Evolutionary conservation across 2,888 invertebrate species (phyloP), one percentile per base, ranked within the genome.

Genomic region (Epinotia ramella): DNA sequence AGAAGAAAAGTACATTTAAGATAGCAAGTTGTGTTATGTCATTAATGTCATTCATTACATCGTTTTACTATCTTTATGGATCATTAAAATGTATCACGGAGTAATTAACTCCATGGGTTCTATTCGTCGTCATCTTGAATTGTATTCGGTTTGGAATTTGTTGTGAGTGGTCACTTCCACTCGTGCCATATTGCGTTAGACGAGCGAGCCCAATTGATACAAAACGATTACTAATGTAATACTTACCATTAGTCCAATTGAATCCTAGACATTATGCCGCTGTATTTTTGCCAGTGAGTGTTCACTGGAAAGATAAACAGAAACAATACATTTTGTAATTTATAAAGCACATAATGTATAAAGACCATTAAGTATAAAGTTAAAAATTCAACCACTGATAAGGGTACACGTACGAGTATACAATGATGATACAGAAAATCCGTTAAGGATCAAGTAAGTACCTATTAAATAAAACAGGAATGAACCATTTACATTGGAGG

Each of bases 371-470:
- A 28, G 0, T 6, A 44, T 11, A 40, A 46, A 69, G 59, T 69
- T 69, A 28, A 44, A 59, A 59, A 46, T 24, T 20, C 68, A 9
- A 40, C n/a, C 9, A 44, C 53, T 59, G 68, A 60, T 3, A 40
- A 69, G 59, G 68, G 68, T 44, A 24, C 44, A 16, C 13, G 7
- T 68, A 57, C 16, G 44, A 20, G 6, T 33, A 33, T 1, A 33
- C 33, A 33, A 40, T 40, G 68, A 20, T 6, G 59, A 59, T 20
- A 68, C 57, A 68, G 57, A 59, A 59, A 24, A 68, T 44, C 16
- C 56, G 13, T 56, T 67, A 12, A 68, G 56, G 57, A 20, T 40
- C 24, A 11, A 20, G n/a, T 16, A 11, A 20, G n/a, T 16, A 56
- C 44, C 12, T 44, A 33, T 44, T 44, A 3, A 12, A 53, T 56